Evolutionary conservation across 2,113 vertebrate species (phyloP), one percentile per base, ranked within the genome.

Genomic region (Carettochelys insculpta): DNA sequence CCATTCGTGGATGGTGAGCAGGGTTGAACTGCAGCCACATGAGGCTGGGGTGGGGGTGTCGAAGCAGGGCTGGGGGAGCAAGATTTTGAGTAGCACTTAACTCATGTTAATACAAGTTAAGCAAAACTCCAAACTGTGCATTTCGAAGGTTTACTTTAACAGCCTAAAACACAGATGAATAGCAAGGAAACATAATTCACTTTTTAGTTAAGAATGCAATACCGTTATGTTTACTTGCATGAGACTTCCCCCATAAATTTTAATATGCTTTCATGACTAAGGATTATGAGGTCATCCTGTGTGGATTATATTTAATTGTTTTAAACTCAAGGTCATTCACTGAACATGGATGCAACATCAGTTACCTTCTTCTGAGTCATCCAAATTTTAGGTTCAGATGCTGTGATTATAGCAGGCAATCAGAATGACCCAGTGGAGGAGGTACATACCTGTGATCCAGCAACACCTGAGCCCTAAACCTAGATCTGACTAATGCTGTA

Each of bases 401-500:
- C 24, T 73, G 38, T 41, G 71, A 45, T 19, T 68, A 19, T 68
- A 17, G n/a, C 61, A 68, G 14, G n/a, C 61, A 68, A 82, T 80
- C 51, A 80, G 25, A 53, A 87, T 2, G 3, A 52, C 24, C 71
- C 87, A 86, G 68, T 19, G 41, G 25, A 92, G 89, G 92, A 84
- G 9, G 10, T 14, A 87, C 0, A 86, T 54, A 86, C 93, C 47
- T 75, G 91, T 88, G 95, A 94, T 79, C 31, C 71, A 86, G 48
- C 12, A 90, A 34, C 51, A 82, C 0, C 88, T 73, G 76, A 34
- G 22, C 86, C 31, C 85, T 82, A 90, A 56, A 77, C 22, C 13
- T 56, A 80, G 29, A 58, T 91, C 88, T 87, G 68, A 90, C 54
- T 52, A 61, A 80, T 25, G 29, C 58, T 85, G 43, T 86, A 20